phyloP scores from a whole-genome alignment of 2,888 invertebrate species.

The Conops quadrifasciatus region DNA sequence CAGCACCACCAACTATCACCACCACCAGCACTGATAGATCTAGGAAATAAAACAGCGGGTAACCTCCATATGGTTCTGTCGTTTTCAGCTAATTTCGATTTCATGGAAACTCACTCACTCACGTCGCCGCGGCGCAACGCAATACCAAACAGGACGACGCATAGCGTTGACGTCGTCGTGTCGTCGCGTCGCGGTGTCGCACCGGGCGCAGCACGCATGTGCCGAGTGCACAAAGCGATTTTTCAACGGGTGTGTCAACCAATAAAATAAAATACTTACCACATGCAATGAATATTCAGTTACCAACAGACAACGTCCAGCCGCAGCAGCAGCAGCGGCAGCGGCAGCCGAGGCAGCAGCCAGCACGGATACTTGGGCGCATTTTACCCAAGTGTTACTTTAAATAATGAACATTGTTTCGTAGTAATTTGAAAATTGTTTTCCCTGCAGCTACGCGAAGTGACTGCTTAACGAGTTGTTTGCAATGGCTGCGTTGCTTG shows the following conservation, averaged over 20 bases:
- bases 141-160: background rate
- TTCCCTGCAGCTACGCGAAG: slow-evolving; percentile 11
- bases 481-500: background rate
- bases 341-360: background rate
- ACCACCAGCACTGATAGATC: slow-evolving; percentile 27
- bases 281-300: slow-evolving; percentile 52
- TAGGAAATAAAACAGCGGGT: slow-evolving; percentile 39
- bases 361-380: background rate
- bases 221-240: slow-evolving; percentile 21
- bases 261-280: slow-evolving; percentile 56
- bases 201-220: slow-evolving; percentile 16
- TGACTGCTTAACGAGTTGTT: background rate
- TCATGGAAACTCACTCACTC: slow-evolving; percentile 14
- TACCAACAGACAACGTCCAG: background rate
- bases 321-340: background rate
- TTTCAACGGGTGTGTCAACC: slow-evolving; percentile 57
- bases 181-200: background rate
- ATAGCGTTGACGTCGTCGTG: background rate
- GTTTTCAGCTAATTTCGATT: slow-evolving; percentile 54
- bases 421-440: slow-evolving; percentile 19
- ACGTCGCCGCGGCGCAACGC: background rate
- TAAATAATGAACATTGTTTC: slow-evolving; percentile 30
- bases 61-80: slow-evolving; percentile 51
- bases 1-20: slow-evolving; percentile 5
- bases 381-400: slow-evolving; percentile 19